phyloP scores from a whole-genome alignment of 2,113 vertebrate species.

The Melospiza melodia region DNA sequence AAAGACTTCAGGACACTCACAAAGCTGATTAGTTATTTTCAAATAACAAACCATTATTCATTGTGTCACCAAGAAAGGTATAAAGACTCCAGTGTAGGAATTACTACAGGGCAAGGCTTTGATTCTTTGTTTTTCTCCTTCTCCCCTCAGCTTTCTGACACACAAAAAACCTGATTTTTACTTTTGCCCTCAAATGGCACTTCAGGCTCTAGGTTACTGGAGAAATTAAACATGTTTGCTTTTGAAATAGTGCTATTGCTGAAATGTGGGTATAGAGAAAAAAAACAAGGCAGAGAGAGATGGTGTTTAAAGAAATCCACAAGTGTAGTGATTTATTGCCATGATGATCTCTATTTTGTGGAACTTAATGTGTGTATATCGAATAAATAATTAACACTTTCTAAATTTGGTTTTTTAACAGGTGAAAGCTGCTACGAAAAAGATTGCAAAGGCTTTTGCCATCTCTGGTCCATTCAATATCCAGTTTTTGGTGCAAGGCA shows the following conservation, averaged over 20 bases:
- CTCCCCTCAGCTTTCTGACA: not conserved
- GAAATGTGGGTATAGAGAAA: not conserved
- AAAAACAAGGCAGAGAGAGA: not conserved
- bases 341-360: not conserved
- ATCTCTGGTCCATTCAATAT: slow-evolving; percentile 96
- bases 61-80: not conserved
- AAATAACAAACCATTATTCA: not conserved
- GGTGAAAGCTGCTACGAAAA: slow-evolving; percentile 88
- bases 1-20: not conserved
- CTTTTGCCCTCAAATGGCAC: not conserved
- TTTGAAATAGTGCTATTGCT: not conserved
- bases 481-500: slow-evolving; percentile 93
- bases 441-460: slow-evolving; percentile 90
- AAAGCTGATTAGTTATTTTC: not conserved
- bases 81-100: not conserved
- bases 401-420: slow-evolving; percentile 10
- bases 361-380: not conserved
- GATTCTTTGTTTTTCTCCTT: not conserved
- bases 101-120: not conserved
- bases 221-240: not conserved
- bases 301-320: not conserved
- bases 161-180: not conserved
- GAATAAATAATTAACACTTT: not conserved
- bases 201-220: not conserved
- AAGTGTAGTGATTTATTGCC: not conserved